Conservation (phyloP, 2,888 invertebrate genomes). For the Microplitis deprimator region DNA sequence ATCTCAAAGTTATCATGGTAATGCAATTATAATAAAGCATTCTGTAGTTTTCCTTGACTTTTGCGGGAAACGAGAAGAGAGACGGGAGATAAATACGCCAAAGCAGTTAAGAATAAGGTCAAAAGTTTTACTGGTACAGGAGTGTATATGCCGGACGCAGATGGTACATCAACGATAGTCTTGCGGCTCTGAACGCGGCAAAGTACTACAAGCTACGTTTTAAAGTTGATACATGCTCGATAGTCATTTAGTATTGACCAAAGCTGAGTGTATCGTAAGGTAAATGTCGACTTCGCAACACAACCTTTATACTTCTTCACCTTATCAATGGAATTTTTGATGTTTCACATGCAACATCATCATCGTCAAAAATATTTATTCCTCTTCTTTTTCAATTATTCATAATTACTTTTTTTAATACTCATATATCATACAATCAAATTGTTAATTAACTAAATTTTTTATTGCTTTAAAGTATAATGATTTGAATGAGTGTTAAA, state of each 20-base stretch:
- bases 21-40: conserved; percentile 39
- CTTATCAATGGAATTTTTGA: background rate
- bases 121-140: conserved; percentile 42
- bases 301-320: conserved; percentile 22
- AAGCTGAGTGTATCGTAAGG: conserved; percentile 34
- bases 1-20: conserved; percentile 38
- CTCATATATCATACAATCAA: background rate
- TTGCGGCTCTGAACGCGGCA: conserved; percentile 39
- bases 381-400: no score
- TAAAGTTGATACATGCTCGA: conserved; percentile 51
- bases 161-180: conserved; percentile 50
- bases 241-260: conserved; percentile 41
- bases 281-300: conserved; percentile 24
- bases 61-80: conserved; percentile 11
- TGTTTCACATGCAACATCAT: conserved; percentile 20
- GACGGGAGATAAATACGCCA: conserved; percentile 15
- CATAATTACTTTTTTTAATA: no score
- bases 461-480: conserved; percentile 2
- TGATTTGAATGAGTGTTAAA: conserved; percentile 18
- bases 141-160: conserved; percentile 47
- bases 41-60: conserved; percentile 33
- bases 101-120: conserved; percentile 34
- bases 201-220: conserved; percentile 51
- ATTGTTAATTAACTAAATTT: background rate
- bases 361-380: background rate